Conservation (phyloP, 2,113 vertebrate species). For the Thunnus thynnus region DNA sequence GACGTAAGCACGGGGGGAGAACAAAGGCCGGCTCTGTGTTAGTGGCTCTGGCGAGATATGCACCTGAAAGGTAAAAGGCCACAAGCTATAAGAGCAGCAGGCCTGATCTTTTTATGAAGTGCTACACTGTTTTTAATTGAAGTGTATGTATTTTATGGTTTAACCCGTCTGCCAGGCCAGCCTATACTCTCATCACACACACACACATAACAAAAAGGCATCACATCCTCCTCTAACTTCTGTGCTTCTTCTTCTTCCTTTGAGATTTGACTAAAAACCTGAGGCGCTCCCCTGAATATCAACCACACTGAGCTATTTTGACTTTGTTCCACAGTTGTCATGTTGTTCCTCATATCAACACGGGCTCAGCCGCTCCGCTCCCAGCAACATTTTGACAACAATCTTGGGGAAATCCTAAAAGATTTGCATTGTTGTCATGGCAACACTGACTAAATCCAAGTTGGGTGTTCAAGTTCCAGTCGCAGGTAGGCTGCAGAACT, state of each 20-base stretch:
- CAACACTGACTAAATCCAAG: conserved; percentile 36
- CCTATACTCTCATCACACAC: background rate
- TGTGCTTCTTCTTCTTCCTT: conserved; percentile 4
- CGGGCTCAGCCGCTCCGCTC: conserved; percentile 33
- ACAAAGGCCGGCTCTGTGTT: conserved; percentile 65
- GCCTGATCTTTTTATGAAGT: conserved; percentile 5
- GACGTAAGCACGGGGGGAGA: conserved; percentile 9
- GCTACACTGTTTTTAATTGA: background rate
- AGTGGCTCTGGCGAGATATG: conserved; percentile 46
- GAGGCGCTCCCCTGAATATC: conserved; percentile 20
- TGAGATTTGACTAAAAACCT: background rate
- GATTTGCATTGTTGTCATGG: conserved; percentile 52
- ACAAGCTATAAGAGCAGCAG: conserved; percentile 2
- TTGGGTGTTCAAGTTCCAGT: background rate
- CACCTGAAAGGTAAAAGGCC: conserved; percentile 45
- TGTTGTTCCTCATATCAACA: conserved; percentile 22
- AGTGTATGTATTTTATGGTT: background rate
- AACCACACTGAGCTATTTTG: conserved; percentile 42
- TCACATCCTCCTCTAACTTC: background rate
- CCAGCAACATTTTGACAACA: conserved; percentile 43
- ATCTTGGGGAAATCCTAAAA: conserved; percentile 42
- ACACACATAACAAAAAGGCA: background rate
- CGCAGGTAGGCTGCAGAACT: conserved; percentile 5
- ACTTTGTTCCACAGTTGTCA: conserved; percentile 29
- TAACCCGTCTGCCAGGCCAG: background rate